A percentile compares a stretch with the other conserved stretches of the same genome.
Conservation (phyloP, 2,113 vertebrate species). For the Paedocypris sp. region DNA sequence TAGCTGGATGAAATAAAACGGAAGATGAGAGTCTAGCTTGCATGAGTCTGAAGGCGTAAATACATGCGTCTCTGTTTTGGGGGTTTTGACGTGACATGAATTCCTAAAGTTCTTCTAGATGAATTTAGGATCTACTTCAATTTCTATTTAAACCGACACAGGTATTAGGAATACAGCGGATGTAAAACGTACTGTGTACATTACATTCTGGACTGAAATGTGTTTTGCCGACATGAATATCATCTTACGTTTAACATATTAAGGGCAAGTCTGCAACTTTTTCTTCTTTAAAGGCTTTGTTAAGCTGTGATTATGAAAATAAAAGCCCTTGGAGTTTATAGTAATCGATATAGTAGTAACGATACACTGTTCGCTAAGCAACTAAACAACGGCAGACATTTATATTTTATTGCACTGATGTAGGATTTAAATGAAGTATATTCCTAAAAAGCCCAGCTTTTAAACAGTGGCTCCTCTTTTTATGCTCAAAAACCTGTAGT, state of each 20-base stretch:
- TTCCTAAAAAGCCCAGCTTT: too few species aligned
- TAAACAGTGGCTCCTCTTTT: too few species aligned
- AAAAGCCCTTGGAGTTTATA: constrained; percentile 37
- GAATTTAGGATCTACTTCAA: neutral
- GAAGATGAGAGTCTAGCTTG: constrained; percentile 1
- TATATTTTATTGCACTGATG: constrained; percentile 19
- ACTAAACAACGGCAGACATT: constrained; percentile 24
- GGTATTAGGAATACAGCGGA: constrained; percentile 5
- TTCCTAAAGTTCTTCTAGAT: neutral
- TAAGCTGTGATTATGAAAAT: constrained; percentile 19
- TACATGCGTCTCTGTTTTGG: neutral
- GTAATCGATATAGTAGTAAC: constrained; percentile 1
- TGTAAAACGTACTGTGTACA: constrained; percentile 5
- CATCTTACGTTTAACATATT: constrained; percentile 2
- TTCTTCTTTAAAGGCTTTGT: constrained; percentile 36
- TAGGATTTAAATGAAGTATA: constrained; percentile 14
- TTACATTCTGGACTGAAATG: constrained; percentile 4
- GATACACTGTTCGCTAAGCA: constrained; percentile 22
- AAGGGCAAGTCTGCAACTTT: constrained; percentile 22
- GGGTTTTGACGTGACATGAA: constrained; percentile 9
- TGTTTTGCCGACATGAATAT: constrained; percentile 20
- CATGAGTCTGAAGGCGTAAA: constrained; percentile 12
- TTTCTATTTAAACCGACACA: neutral
- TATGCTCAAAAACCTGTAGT: too few species aligned
- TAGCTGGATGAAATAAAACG: constrained; percentile 11